These are phyloP conservation scores for Buceros bicornis DNA, from an alignment of 2,797 vertebrate species.

Conservation along the genomic window DNA sequence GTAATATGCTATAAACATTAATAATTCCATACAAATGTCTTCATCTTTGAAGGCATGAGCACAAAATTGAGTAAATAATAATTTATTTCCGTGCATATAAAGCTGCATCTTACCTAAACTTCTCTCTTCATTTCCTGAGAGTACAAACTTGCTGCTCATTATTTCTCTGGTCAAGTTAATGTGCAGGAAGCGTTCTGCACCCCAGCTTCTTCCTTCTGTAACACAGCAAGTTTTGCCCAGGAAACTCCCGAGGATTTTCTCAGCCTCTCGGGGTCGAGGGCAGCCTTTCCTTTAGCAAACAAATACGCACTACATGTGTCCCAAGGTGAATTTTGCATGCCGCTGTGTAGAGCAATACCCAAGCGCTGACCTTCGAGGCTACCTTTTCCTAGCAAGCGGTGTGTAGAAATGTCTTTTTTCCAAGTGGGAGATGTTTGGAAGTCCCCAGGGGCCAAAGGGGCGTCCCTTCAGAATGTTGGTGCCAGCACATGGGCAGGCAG, in stretches of 20 bases:
- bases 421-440: background rate
- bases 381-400: background rate
- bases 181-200: constrained; percentile 45
- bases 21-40: constrained; percentile 51
- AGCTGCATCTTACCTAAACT: constrained; percentile 32
- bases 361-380: background rate
- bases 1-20: constrained; percentile 74
- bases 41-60: constrained; percentile 1
- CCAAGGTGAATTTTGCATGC: background rate
- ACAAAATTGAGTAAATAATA: constrained; percentile 62
- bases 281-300: background rate
- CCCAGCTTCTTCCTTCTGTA: background rate
- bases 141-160: constrained; percentile 58
- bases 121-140: constrained; percentile 55
- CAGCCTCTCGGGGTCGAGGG: fast-evolving
- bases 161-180: constrained; percentile 49
- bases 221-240: background rate
- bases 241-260: background rate
- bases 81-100: constrained; percentile 63
- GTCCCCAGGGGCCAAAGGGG: background rate
- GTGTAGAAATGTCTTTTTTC: background rate
- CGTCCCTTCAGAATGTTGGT: background rate
- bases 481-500: fast-evolving
- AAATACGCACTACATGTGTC: fast-evolving
- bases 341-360: background rate